Evolutionary conservation across 2,797 vertebrate genomes (phyloP), one percentile per base, ranked within the genome.

Genomic region (Hemibagrus guttatus): DNA sequence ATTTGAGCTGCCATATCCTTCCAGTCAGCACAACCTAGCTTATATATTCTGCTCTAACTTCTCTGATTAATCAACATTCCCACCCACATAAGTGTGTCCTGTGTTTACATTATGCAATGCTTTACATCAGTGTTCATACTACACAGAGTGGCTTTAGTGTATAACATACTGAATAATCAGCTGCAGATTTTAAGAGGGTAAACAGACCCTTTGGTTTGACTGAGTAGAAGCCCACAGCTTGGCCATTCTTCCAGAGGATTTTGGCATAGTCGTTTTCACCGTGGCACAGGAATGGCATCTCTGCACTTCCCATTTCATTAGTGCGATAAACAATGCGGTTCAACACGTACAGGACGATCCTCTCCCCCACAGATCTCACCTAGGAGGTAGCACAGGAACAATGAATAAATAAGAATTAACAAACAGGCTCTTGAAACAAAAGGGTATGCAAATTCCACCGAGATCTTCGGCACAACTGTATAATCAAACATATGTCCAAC

Each of bases 221-320:
- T 1, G 97, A 98, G 93, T 97, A 98, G 93, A 98, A 99, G 7
- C 97, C 97, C 89, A 97, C 90, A 21, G 97, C 98, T 84, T 98
- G 95, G 92, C 98, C 97, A 84, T 95, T 93, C 76, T 92, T 95
- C 98, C 98, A 99, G 72, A 97, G 88, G 91, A 98, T 96, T 91
- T 98, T 98, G 84, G 96, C 97, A 78, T 94, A 95, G 75, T 96
- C 95, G 1, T 89, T 94, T 88, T 95, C 95, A 89, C 92, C 90
- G 54, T 98, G 98, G 91, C 97, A 97, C 75, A 99, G 95, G 88
- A 98, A 98, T 4, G 97, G 97, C 35, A 93, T 84, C 78, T 98
- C 97, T 21, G 94, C 92, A 69, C 86, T 87, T 89, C 91, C 95
- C 91, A 96, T 97, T 93, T 98, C 97, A 88, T 92, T 95, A 0